Base-by-base conservation (phyloP, 2,797 vertebrate genomes). In the Meriones psammophilus region DNA sequence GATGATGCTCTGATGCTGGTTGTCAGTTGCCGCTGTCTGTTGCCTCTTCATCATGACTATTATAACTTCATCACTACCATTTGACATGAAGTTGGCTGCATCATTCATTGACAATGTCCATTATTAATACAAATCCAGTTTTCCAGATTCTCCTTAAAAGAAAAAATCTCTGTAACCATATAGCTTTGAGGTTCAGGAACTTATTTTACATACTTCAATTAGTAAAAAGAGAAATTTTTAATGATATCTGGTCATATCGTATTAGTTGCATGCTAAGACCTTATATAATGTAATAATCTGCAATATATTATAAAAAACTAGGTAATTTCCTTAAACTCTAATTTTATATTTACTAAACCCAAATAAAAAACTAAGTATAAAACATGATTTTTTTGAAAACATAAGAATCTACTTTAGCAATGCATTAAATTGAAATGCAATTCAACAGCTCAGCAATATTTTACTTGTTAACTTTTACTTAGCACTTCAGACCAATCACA, bases 231-330 rank as follows among this genome's bases (percentile, higher is more conserved):
- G 76, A 0, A 78, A 69, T 4, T 85, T 77, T 68, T 4, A 36
- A 33, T 80, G 88, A 90, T 24, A 3, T 42, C 8, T 6, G 9
- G 26, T 20, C 36, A 69, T 42, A 3, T 17, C 64, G 83, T 12
- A 46, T n/a, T 94, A 33, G 14, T 71, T 71, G 1, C 89, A 73
- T 64, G 26, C 24, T 81, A 80, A 62, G 17, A 39, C 26, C 84
- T 86, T 68, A 14, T 12, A 85, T 56, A 33, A 54, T 81, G 87
- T 90, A 76, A 92, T 92, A 93, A 93, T 56, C 68, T 84, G 24
- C 8, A 87, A 68, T 8, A 54, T 80, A 73, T 7, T 64, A 93
- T 73, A 89, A 71, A 78, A 79, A 83, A 50, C 3, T 69, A 7
- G 54, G 18, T 3, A 69, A 4, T 81, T 69, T 88, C 9, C 50